Base-by-base conservation (phyloP, 2,888 invertebrate genomes). In the Scaptomyza cyrtandrae region DNA sequence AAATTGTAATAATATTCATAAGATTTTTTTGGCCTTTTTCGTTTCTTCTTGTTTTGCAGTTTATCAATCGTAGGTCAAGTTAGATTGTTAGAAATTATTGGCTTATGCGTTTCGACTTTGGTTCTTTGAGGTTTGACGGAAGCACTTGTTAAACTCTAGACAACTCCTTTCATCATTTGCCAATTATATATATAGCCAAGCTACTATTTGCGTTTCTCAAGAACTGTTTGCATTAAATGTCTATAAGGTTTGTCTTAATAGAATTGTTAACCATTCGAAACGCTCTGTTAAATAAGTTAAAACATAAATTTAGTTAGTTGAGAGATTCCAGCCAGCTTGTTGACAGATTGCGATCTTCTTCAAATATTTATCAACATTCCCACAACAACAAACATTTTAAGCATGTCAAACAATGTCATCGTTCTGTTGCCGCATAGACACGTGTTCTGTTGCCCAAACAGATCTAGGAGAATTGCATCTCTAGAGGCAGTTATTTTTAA, bases 1-100 rank as follows among this genome's bases (percentile, higher is more conserved):
- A 90, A 91, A 91, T 91, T 90, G 90, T 90, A 89, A 83, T 81
- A 78, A 83, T 84, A 78, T 76, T 77, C 77, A 76, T 65, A 71
- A 63, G 65, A 46, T 55, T 35, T 4, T 39, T 14, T 35, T 35
- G 33, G 35, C 6, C 10, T 31, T 45, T 13, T 56, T 29, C 19
- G 19, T 48, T 52, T 29, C 7, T 6, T 50, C 37, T 19, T 19
- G 48, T 52, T 29, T 44, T 64, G 68, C 68, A 62, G 63, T 71
- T 72, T 68, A 65, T 48, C 57, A 57, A 68, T 70, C 72, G 59
- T 72, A 73, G 78, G 66, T 86, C 75, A 82, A 57, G 61, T 64
- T 54, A 54, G 64, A 31, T 50, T 65, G 58, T 68, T 58, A 43
- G 48, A 44, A 52, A 66, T 71, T 66, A 66, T 74, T 50, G 60